Evolutionary conservation across 2,797 vertebrate species (phyloP), one percentile per base, ranked within the genome.

Genomic region (Brachyrhaphis roseni): DNA sequence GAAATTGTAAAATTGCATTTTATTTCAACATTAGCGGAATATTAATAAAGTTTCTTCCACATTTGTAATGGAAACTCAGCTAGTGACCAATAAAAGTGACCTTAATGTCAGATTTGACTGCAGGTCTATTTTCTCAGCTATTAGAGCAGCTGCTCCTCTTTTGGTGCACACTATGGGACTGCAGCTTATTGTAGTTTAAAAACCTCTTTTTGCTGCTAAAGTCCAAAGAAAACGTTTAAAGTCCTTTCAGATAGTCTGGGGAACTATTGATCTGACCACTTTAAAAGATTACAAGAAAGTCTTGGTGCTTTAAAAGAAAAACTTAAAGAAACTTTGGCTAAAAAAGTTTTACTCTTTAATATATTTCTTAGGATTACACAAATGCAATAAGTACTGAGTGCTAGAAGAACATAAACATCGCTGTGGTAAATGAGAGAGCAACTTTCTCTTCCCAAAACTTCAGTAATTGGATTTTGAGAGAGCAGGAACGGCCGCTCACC

Each of bases 391-490:
- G n/a, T 28, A 28, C 26, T 7, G 41, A 45, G 43, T n/a, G 31
- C n/a, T 72, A 39, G 75, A 36, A 74, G n/a, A 55, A 46, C 28
- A 51, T 71, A 74, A 78, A 76, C 16, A 28, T 47, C 53, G 51
- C 18, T 74, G 73, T 13, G 28, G 31, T 79, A 78, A 87, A 71
- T 76, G 64, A 74, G 80, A 79, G 64, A 53, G 34, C 49, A 74
- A 62, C 34, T 79, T 90, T 90, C 85, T 85, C 88, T 81, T 82
- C 16, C 83, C 83, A 84, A 82, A 46, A 70, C 81, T 75, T 78
- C 86, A 72, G 81, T 91, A 91, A 93, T 91, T 90, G 85, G 89
- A 92, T 92, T 91, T 88, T 86, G 79, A 28, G 79, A 64, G 70
- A 59, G 76, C 18, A 78, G 41, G 78, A 72, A 68, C 72, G 84